Base-by-base conservation (phyloP, 1,140 invertebrate species). In the Tetragnatha versicolor region DNA sequence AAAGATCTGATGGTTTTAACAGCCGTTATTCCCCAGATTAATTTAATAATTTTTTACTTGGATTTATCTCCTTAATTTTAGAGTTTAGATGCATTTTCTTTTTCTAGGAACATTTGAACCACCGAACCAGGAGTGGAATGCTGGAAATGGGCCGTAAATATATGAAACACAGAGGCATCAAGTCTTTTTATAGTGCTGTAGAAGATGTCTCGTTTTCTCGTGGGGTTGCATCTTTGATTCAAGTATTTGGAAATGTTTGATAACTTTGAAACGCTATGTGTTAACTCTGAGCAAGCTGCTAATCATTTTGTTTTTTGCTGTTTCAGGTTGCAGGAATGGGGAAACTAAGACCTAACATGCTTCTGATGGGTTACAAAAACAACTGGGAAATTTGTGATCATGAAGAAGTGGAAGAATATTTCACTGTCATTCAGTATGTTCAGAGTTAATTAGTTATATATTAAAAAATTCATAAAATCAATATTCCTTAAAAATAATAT, bases 331-430 rank as follows among this genome's bases (percentile, higher is more conserved):
- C 91, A n/a, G 95, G 95, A 10, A 89, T 97, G 63, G 95, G 95
- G 1, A 97, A 97, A 88, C 87, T 97, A 73, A 90, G 89, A 81
- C 95, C 95, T 0, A 97, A 97, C 83, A 94, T 97, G 80, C 84
- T 97, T 3, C 84, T 97, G 80, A 91, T 97, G 90, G 88, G 88
- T 10, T 89, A 84, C 81, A 88, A 87, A 76, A 77, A 77, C 27
- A 82, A 86, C 65, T 89, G 88, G 88, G 78, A 81, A 27, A 81
- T 77, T 1, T 82, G 82, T 45, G 75, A 83, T 7, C 78, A 72
- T 22, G 81, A 84, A 20, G 84, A 86, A 69, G 72, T 89, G 5
- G 51, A 83, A 2, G 84, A 87, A 58, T 89, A 89, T 81, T 86
- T 88, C 79, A 85, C 83, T 37, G 85, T 85, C n/a, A 88, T 89